phyloP scores from a whole-genome alignment of 2,113 vertebrate genomes.

The Callipepla squamata region DNA sequence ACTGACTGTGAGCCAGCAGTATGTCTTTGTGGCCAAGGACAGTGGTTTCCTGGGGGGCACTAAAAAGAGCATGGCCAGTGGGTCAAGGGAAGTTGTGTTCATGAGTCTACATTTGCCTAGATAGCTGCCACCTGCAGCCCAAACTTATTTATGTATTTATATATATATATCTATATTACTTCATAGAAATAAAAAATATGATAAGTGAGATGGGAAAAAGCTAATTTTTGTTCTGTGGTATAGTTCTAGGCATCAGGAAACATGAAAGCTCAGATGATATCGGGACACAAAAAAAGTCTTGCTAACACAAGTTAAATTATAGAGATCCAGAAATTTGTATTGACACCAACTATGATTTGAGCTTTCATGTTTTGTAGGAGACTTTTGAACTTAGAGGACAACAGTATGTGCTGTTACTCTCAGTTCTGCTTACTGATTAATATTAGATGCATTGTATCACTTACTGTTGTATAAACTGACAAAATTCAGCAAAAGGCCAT shows the following conservation, averaged over 20 bases:
- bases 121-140: not conserved
- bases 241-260: not conserved
- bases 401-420: not conserved
- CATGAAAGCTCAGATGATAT: not conserved
- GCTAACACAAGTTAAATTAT: not conserved
- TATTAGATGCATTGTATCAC: not conserved
- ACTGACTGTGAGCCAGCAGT: no score
- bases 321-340: conserved; percentile 7
- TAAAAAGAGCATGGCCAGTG: no score
- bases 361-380: not conserved
- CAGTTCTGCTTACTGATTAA: not conserved
- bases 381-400: not conserved
- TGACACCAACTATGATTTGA: not conserved
- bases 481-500: not conserved
- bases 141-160: not conserved
- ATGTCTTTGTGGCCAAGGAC: no score
- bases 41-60: no score
- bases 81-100: not conserved
- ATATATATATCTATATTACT: not conserved
- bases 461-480: not conserved
- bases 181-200: not conserved
- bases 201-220: not conserved
- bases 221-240: not conserved
- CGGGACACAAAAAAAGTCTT: not conserved
- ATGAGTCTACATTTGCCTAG: no score